Evolutionary conservation across 2,797 vertebrate genomes (phyloP), one percentile per base, ranked within the genome.

Genomic region (Hozukius guyotensis): DNA sequence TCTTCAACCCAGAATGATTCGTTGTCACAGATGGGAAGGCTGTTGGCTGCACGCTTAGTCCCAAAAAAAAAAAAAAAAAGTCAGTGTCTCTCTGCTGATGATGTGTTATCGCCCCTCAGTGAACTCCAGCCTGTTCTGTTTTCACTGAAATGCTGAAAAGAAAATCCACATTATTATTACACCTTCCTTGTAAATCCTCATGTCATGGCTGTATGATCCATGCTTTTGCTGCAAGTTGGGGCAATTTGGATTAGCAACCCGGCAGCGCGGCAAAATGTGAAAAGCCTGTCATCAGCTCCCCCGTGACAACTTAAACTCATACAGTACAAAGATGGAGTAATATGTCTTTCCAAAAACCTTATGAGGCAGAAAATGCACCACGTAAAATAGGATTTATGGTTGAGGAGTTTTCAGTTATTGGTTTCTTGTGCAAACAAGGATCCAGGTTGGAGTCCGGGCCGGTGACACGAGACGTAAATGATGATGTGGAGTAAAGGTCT

Each of bases 171-270:
- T 29, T 29, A 60, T 29, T 29, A 63, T 61, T 57, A 24, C 68
- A 69, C 25, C 13, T 59, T 7, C 62, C 55, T 53, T 52, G 34
- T 64, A 57, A 90, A 82, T 68, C 69, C 60, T 14, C 42, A 9
- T 67, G 73, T 66, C 74, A 42, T 16, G 34, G 65, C 2, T 72
- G 78, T 1, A 36, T 22, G 63, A 84, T 11, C 31, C 63, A 4
- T 13, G 62, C 27, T 77, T 74, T 1, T 49, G 6, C 62, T 64
- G 65, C 56, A 75, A 55, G 1, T 72, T 63, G 71, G 42, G 52
- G 49, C 59, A 82, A 63, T 81, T 69, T 83, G 82, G 80, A 72
- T 88, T 76, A 53, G 61, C 71, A 81, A 63, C 32, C 71, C 20
- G 29, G 78, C 75, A 60, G 75, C 24, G 78, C 71, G 62, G 65